Conservation (phyloP, 2,888 invertebrate species). For the Plebejus argus region DNA sequence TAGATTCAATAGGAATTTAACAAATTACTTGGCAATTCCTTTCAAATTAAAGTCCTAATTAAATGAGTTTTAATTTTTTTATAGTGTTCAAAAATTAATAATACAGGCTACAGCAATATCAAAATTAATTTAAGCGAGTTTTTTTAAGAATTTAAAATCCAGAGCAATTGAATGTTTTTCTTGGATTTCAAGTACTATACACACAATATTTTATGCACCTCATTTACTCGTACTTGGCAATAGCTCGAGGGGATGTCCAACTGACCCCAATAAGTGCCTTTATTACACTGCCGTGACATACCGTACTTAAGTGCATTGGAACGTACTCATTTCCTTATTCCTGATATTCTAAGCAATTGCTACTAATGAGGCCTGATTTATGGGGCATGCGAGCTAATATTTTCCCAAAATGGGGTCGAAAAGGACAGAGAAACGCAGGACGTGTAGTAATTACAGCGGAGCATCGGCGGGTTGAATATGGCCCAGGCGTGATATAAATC, state of each 20-base stretch:
- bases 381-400: background rate
- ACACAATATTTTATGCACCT: background rate
- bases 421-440: background rate
- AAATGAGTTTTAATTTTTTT: background rate
- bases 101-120: no score
- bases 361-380: slow-evolving; percentile 10
- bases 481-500: slow-evolving; percentile 2
- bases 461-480: background rate
- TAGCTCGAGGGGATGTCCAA: slow-evolving; percentile 20
- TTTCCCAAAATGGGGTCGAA: background rate
- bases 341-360: background rate
- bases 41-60: background rate
- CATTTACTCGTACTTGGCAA: background rate
- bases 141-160: background rate
- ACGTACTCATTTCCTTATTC: slow-evolving; percentile 13
- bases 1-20: slow-evolving; percentile 46
- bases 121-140: no score
- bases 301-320: slow-evolving; percentile 27
- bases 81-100: no score
- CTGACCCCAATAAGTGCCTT: slow-evolving; percentile 16
- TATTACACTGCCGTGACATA: slow-evolving; percentile 15
- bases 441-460: background rate
- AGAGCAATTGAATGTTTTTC: background rate
- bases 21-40: background rate
- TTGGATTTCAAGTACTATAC: background rate